These are phyloP conservation scores for Tenrec ecaudatus DNA, from an alignment of 2,113 vertebrate species.

Conservation along the genomic window DNA sequence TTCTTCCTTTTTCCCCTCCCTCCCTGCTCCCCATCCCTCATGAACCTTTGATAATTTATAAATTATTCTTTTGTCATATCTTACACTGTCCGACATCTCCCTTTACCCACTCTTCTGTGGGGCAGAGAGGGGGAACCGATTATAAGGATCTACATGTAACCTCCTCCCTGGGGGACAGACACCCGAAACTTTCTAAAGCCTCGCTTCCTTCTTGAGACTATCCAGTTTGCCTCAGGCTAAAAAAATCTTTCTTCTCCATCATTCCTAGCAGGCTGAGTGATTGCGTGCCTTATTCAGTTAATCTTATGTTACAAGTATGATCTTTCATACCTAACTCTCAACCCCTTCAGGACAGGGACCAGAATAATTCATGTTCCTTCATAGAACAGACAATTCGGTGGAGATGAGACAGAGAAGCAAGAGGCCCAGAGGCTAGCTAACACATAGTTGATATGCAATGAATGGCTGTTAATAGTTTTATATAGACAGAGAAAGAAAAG, in stretches of 20 bases:
- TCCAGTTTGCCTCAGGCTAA: neutral
- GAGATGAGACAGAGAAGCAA: neutral
- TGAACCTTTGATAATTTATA: too few species aligned
- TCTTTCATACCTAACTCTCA: constrained; percentile 24
- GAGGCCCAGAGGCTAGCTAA: neutral
- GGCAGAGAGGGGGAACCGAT: too few species aligned
- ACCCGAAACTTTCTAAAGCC: neutral
- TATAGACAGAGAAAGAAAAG: constrained; percentile 19
- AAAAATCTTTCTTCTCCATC: neutral
- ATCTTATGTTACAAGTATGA: neutral
- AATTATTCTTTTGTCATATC: too few species aligned
- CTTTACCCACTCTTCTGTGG: too few species aligned
- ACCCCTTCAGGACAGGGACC: constrained; percentile 26
- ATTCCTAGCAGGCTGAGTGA: neutral
- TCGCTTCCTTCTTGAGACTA: neutral
- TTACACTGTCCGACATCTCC: too few species aligned
- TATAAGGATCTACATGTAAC: too few species aligned
- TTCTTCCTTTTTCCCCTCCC: too few species aligned
- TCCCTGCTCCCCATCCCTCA: too few species aligned
- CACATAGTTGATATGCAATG: constrained; percentile 12
- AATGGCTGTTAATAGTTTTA: constrained; percentile 30
- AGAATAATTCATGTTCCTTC: constrained; percentile 5
- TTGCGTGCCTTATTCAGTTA: neutral
- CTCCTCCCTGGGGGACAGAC: too few species aligned
- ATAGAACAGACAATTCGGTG: neutral